A percentile compares a stretch with the other conserved stretches of the same genome.
Evolutionary conservation across 1,140 invertebrate genomes (phyloP).

Genomic region (Calephelis virginiensis): DNA sequence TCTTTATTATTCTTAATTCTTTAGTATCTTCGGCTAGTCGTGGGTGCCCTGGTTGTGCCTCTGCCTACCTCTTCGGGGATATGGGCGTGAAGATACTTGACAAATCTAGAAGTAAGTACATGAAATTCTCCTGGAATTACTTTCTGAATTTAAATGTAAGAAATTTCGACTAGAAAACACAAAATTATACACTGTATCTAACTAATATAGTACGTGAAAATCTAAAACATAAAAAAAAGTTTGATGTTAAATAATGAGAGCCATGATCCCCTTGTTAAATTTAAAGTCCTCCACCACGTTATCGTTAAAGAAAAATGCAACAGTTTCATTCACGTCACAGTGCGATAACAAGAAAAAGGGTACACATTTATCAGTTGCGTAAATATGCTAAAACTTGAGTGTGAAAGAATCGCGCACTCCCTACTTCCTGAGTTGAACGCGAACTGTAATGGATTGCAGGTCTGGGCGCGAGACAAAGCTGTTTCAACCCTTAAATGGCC

Average conservation of each 20-base stretch:
- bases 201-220: too few relatives aligned
- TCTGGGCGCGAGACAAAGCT: conserved; percentile 66
- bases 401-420: conserved; percentile 40
- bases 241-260: conserved; percentile 12
- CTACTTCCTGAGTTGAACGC: conserved; percentile 47
- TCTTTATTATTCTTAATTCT: too few relatives aligned
- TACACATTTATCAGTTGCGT: conserved; percentile 62
- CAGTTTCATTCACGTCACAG: conserved; percentile 56
- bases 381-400: conserved; percentile 66
- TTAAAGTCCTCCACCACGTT: conserved; percentile 26
- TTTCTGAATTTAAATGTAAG: too few relatives aligned
- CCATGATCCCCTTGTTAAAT: conserved; percentile 11
- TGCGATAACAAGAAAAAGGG: conserved; percentile 55
- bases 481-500: conserved; percentile 45
- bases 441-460: conserved; percentile 66
- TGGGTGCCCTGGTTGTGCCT: too few relatives aligned
- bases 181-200: too few relatives aligned
- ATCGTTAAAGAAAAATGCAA: conserved; percentile 62
- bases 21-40: too few relatives aligned
- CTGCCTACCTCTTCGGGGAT: too few relatives aligned
- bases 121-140: too few relatives aligned
- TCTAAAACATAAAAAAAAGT: background rate
- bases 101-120: too few relatives aligned
- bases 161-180: too few relatives aligned
- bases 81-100: too few relatives aligned